These are phyloP conservation scores for Gallinago jamesoni DNA, from an alignment of 2,113 vertebrate species.

Conservation along the genomic window DNA sequence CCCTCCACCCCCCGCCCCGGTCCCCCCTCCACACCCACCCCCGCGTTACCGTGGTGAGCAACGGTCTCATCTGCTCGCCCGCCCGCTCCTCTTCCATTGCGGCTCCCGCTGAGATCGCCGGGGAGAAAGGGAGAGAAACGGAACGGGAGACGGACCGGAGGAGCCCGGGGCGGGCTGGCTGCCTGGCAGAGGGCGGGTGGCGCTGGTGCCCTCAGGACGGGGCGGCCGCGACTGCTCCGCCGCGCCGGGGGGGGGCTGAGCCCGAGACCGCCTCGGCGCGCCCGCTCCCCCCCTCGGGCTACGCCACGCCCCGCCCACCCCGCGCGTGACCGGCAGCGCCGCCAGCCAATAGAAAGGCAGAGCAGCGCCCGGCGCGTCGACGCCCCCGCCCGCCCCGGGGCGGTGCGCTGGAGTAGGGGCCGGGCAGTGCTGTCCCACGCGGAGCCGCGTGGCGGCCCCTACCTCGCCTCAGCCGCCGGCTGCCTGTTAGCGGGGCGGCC, in stretches of 20 bases:
- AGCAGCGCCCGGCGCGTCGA: background rate
- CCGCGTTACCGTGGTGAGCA: slow-evolving; percentile 77
- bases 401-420: background rate
- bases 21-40: background rate
- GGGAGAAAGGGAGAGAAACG: background rate
- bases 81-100: slow-evolving; percentile 78
- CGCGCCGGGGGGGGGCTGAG: background rate
- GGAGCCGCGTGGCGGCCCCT: background rate
- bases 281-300: background rate
- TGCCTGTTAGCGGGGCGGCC: background rate
- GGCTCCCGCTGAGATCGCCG: background rate
- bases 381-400: background rate
- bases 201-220: background rate
- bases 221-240: background rate
- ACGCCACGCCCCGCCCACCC: background rate
- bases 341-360: background rate
- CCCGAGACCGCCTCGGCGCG: background rate
- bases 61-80: slow-evolving; percentile 81
- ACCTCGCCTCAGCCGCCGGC: too few species aligned
- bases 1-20: too few species aligned
- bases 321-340: background rate
- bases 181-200: background rate
- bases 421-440: background rate
- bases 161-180: background rate
- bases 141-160: background rate